phyloP scores from a whole-genome alignment of 2,888 invertebrate genomes.

The Scaptomyza polygonia region DNA sequence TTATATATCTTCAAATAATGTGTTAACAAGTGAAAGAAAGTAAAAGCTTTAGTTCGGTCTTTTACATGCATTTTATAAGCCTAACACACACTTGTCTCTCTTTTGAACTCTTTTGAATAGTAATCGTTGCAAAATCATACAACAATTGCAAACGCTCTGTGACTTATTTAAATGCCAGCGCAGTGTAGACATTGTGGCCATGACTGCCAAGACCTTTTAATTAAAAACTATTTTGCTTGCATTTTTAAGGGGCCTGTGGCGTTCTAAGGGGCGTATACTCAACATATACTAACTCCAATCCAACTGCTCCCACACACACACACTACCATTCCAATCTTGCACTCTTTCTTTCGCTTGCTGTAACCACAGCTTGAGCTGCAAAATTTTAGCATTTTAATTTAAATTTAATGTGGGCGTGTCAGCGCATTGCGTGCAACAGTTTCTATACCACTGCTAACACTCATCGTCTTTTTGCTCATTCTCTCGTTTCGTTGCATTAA shows the following conservation, averaged over 20 bases:
- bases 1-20: too few species aligned
- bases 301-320: background rate
- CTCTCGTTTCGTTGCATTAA: slow-evolving; percentile 68
- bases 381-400: slow-evolving; percentile 82
- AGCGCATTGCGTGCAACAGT: slow-evolving; percentile 72
- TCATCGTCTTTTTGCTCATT: background rate
- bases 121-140: background rate
- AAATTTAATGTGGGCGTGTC: slow-evolving; percentile 78
- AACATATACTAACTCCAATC: background rate
- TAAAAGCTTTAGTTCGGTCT: background rate
- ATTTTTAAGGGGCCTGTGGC: slow-evolving; percentile 65
- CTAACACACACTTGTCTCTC: background rate
- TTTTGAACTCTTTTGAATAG: background rate
- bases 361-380: slow-evolving; percentile 53
- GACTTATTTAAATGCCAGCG: slow-evolving; percentile 47
- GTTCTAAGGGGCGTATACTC: slow-evolving; percentile 42
- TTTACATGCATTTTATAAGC: background rate
- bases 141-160: slow-evolving; percentile 8
- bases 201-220: slow-evolving; percentile 70
- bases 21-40: background rate
- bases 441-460: slow-evolving; percentile 22
- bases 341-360: slow-evolving; percentile 1
- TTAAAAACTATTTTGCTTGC: slow-evolving; percentile 79
- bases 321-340: background rate
- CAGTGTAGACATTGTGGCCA: slow-evolving; percentile 52